phyloP scores from a whole-genome alignment of 2,113 vertebrate genomes.

The Kryptolebias marmoratus region DNA sequence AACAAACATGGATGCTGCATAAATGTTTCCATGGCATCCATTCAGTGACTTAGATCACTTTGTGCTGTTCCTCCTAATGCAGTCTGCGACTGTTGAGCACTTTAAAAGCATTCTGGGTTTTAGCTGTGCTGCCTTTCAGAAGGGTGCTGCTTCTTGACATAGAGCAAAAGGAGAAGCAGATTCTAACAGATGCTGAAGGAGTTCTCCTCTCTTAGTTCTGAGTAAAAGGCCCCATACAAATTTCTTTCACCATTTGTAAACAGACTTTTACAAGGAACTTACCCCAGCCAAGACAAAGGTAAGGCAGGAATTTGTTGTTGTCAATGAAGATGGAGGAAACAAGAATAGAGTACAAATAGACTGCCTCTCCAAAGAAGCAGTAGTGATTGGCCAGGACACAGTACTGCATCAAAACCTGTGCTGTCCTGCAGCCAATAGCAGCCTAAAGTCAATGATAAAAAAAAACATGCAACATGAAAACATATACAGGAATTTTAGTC shows the following conservation, averaged over 20 bases:
- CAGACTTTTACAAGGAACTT: conserved; percentile 30
- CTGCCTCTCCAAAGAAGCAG: conserved; percentile 87
- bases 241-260: background rate
- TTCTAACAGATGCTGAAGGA: background rate
- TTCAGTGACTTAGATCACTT: background rate
- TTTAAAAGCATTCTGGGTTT: background rate
- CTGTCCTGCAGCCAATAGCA: conserved; percentile 82
- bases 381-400: conserved; percentile 88
- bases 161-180: background rate
- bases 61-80: background rate
- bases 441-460: conserved; percentile 62
- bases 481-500: too few species aligned
- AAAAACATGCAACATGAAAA: background rate
- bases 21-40: conserved; percentile 12
- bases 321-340: conserved; percentile 84
- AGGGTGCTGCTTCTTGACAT: background rate
- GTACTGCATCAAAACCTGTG: conserved; percentile 87
- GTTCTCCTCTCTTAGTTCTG: background rate
- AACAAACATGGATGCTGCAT: background rate
- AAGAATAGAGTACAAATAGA: conserved; percentile 87
- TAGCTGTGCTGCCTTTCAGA: background rate
- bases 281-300: conserved; percentile 88
- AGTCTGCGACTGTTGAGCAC: background rate
- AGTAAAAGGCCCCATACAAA: background rate
- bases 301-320: conserved; percentile 83